phyloP scores from a whole-genome alignment of 92 coral and sea anemone species.

The Epizoanthus stellaris region DNA sequence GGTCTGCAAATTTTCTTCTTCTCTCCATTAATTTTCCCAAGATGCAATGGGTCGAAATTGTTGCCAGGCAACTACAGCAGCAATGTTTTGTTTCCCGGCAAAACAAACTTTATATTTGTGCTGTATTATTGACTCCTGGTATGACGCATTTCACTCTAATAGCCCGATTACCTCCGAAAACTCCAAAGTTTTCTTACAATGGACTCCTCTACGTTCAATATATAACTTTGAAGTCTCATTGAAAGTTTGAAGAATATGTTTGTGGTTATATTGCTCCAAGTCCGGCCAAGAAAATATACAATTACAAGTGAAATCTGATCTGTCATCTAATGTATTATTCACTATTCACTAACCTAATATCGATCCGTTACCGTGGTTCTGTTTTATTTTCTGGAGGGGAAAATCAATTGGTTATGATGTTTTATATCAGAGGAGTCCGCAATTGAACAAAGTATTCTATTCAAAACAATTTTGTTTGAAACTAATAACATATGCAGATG shows the following conservation, averaged over 20 bases:
- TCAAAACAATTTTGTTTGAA: neutral
- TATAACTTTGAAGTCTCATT: neutral
- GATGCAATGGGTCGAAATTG: conserved; percentile 14
- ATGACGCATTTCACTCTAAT: neutral
- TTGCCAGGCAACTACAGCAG: conserved; percentile 28
- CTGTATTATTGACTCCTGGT: neutral
- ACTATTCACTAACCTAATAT: no score
- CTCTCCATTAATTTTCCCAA: conserved; percentile 1
- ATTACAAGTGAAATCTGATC: no score
- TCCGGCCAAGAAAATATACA: neutral
- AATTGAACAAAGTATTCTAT: neutral
- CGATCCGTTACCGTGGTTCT: neutral
- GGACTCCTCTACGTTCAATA: neutral
- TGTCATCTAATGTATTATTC: neutral
- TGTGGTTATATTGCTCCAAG: no score
- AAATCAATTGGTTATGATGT: neutral
- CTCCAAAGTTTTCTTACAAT: no score
- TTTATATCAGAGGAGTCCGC: no score
- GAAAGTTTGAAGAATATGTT: neutral
- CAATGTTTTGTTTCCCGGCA: conserved; percentile 32
- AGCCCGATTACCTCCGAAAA: neutral
- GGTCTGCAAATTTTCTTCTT: neutral
- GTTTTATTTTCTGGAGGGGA: neutral
- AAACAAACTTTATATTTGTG: conserved; percentile 1
- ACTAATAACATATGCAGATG: neutral